Percentiles rank a stretch among this genome's conserved stretches.
These are phyloP conservation scores for Ciona savignyi DNA, from an alignment of 23 tunicate species.

Conservation along the genomic window DNA sequence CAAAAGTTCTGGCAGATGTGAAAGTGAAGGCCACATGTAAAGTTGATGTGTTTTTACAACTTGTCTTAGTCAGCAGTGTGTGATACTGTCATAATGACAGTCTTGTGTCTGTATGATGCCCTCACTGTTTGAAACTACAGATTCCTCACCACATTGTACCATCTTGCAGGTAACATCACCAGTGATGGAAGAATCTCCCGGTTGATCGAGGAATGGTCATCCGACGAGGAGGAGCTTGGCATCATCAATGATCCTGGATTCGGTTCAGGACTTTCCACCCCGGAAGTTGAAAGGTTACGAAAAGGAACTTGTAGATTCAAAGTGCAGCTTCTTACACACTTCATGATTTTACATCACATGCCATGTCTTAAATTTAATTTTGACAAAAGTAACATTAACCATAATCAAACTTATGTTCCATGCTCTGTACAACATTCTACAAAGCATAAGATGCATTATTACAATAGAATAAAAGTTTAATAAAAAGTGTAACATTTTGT, in stretches of 20 bases:
- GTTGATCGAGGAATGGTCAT: constrained; percentile 91
- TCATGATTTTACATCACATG: background rate
- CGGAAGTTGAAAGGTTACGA: constrained; percentile 56
- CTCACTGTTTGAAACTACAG: no score
- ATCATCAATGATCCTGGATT: constrained; percentile 85
- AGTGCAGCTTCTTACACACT: no score
- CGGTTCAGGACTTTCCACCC: constrained; percentile 84
- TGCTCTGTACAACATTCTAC: no score
- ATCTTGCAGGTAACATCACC: constrained; percentile 73
- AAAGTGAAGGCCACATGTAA: background rate
- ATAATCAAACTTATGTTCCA: background rate
- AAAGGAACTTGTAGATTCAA: background rate
- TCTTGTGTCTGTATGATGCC: no score
- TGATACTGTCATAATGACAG: no score
- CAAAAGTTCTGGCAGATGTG: background rate
- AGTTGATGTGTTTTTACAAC: background rate
- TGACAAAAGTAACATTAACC: background rate
- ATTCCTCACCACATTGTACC: no score
- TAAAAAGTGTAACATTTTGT: no score
- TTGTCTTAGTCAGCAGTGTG: background rate
- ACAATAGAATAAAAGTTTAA: no score
- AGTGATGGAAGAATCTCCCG: constrained; percentile 80
- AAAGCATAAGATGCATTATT: no score
- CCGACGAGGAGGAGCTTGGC: constrained; percentile 66
- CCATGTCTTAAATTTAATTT: background rate